A percentile compares a stretch with the other conserved stretches of the same genome.
phyloP scores from a whole-genome alignment of 2,113 vertebrate genomes.

The Solea senegalensis region DNA sequence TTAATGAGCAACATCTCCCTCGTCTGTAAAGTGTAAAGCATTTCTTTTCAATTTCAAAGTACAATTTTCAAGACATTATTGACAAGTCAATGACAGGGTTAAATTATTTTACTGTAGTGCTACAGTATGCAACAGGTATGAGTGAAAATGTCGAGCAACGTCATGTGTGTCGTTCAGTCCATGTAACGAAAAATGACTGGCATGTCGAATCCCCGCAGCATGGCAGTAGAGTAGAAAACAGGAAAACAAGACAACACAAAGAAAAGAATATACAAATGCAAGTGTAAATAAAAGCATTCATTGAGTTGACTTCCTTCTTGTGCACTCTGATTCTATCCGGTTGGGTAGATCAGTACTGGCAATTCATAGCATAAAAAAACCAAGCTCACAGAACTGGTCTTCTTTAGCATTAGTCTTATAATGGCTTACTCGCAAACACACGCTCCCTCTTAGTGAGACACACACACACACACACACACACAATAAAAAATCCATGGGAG shows the following conservation, averaged over 20 bases:
- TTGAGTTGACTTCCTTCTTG: constrained; percentile 56
- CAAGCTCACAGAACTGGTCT: constrained; percentile 49
- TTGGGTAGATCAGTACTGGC: constrained; percentile 38
- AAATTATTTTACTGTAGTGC: constrained; percentile 78
- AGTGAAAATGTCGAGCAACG: no score
- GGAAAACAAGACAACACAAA: constrained; percentile 25
- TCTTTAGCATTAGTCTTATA: constrained; percentile 27
- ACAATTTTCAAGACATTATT: no score
- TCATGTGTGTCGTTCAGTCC: constrained; percentile 48
- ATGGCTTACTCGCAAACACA: constrained; percentile 56
- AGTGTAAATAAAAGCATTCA: constrained; percentile 66
- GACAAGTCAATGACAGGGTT: constrained; percentile 34
- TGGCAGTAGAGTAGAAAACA: constrained; percentile 74
- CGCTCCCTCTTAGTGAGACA: constrained; percentile 25
- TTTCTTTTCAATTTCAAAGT: no score
- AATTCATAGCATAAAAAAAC: constrained; percentile 31
- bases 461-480: not conserved
- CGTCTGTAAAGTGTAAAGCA: no score
- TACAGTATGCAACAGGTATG: constrained; percentile 73
- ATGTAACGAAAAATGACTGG: constrained; percentile 61
- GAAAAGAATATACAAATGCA: constrained; percentile 42
- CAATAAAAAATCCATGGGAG: constrained; percentile 20
- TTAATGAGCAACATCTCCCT: no score
- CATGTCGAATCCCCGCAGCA: constrained; percentile 64
- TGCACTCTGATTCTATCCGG: constrained; percentile 44